A percentile compares a stretch with the other conserved stretches of the same genome.
phyloP scores from a whole-genome alignment of 2,113 vertebrate genomes.

The Opisthocomus hoazin region DNA sequence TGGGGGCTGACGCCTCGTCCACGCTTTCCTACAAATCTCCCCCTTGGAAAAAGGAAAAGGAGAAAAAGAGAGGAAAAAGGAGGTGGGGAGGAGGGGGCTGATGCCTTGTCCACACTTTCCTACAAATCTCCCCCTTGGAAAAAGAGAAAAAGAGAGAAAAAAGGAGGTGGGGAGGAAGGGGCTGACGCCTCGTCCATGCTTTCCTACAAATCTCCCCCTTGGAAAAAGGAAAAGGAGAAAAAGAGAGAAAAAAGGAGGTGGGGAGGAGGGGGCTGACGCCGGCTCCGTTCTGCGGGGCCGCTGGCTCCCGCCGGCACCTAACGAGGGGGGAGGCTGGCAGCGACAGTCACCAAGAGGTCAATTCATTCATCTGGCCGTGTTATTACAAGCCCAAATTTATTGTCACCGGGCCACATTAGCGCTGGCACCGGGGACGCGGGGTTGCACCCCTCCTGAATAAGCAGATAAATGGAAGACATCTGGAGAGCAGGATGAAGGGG shows the following conservation, averaged over 20 bases:
- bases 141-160: too few species aligned
- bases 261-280: neutral
- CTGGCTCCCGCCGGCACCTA: neutral
- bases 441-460: conserved; percentile 63
- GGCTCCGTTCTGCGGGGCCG: neutral
- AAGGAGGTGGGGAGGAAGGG: too few species aligned
- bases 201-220: too few species aligned
- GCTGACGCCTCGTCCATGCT: too few species aligned
- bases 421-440: conserved; percentile 57
- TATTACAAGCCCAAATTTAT: conserved; percentile 71
- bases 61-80: neutral
- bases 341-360: conserved; percentile 61
- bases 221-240: too few species aligned
- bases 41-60: neutral
- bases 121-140: too few species aligned
- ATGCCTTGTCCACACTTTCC: too few species aligned
- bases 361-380: conserved; percentile 66
- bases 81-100: neutral
- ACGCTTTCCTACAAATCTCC: neutral
- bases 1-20: too few species aligned
- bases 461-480: conserved; percentile 73
- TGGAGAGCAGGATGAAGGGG: conserved; percentile 65
- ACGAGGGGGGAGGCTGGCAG: conserved; percentile 27
- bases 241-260: neutral
- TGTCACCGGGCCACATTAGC: conserved; percentile 60